phyloP scores from a whole-genome alignment of 2,113 vertebrate genomes.

The Daubentonia madagascariensis region DNA sequence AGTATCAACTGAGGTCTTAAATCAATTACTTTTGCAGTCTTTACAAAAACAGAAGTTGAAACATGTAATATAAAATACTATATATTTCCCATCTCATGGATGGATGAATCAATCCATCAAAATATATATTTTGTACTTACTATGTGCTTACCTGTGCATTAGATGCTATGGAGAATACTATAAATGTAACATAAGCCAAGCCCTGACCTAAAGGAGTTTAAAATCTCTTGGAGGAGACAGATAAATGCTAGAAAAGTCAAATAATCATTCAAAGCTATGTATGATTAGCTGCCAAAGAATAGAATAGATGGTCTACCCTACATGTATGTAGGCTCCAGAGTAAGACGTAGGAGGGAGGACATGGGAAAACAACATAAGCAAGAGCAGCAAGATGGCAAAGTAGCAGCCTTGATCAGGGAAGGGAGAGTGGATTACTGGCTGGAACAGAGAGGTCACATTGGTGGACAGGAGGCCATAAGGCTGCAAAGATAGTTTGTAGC shows the following conservation, averaged over 20 bases:
- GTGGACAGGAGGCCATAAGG: neutral
- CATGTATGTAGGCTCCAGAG: neutral
- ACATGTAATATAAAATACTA: neutral
- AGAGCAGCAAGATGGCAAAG: neutral
- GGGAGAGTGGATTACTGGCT: neutral
- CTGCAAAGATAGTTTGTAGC: neutral
- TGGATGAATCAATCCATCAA: neutral
- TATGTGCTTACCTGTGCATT: neutral
- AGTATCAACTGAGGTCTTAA: neutral
- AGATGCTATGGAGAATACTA: neutral
- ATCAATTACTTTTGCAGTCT: neutral
- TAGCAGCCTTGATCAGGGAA: neutral
- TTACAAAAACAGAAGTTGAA: conserved; percentile 14
- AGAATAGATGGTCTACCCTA: neutral
- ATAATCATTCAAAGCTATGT: neutral
- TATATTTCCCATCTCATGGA: neutral
- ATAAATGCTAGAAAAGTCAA: neutral
- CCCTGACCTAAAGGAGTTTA: neutral
- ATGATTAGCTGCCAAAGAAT: neutral
- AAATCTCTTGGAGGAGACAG: neutral
- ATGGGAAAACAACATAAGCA: neutral
- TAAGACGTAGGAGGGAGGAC: neutral
- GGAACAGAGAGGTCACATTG: rapidly evolving
- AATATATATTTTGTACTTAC: neutral
- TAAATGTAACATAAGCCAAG: neutral